These are phyloP conservation scores for Drosophila demipolita DNA, from an alignment of 2,888 invertebrate genomes.

Conservation along the genomic window DNA sequence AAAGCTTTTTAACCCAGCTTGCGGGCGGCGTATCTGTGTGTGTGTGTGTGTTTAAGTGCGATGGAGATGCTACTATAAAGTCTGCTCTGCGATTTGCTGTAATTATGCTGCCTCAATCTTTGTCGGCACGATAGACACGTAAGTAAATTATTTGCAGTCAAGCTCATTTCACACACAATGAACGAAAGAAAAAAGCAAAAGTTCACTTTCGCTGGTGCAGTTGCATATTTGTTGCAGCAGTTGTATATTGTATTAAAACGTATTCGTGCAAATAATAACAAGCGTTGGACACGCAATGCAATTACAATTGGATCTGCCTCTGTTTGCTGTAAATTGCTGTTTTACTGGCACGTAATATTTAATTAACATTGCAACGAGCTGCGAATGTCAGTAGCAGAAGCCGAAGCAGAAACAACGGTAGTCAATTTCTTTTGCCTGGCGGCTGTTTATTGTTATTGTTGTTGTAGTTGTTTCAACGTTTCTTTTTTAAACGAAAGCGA, in stretches of 20 bases:
- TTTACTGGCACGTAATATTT: conserved; percentile 71
- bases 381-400: conserved; percentile 38
- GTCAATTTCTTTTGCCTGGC: conserved; percentile 58
- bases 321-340: conserved; percentile 62
- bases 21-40: conserved; percentile 9
- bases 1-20: conserved; percentile 60
- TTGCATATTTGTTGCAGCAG: conserved; percentile 22
- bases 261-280: conserved; percentile 63
- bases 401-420: conserved; percentile 23
- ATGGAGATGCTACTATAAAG: conserved; percentile 38
- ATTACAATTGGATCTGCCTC: conserved; percentile 67
- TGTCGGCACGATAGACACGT: conserved; percentile 64
- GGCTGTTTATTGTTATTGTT: conserved; percentile 44
- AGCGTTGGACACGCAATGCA: conserved; percentile 71
- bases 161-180: conserved; percentile 42
- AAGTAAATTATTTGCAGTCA: conserved; percentile 66
- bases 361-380: conserved; percentile 66
- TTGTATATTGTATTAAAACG: conserved; percentile 29
- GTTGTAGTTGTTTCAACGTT: conserved; percentile 41
- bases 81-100: conserved; percentile 32
- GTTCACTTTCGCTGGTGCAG: conserved; percentile 75
- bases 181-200: conserved; percentile 67
- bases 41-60: conserved; percentile 24
- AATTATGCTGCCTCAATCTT: conserved; percentile 55
- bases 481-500: conserved; percentile 72